phyloP scores from a whole-genome alignment of 2,888 invertebrate species.

The Rutpela maculata region DNA sequence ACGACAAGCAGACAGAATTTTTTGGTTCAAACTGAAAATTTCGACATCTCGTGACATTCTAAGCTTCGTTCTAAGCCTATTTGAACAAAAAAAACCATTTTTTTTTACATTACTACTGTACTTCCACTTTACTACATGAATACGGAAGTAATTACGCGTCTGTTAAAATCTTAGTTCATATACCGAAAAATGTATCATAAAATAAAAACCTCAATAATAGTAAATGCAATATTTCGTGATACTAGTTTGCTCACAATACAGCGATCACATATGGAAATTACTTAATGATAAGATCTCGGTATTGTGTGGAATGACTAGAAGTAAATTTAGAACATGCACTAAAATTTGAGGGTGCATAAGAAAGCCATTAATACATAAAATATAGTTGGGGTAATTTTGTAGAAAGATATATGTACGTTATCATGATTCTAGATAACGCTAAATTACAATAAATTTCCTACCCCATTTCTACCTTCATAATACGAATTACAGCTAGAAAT shows the following conservation, averaged over 20 bases:
- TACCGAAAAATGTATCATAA: not conserved
- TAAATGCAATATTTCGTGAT: not conserved
- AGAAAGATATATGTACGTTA: not conserved
- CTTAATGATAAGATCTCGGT: slow-evolving; percentile 22
- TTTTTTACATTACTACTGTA: too few relatives aligned
- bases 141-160: too few relatives aligned
- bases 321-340: slow-evolving; percentile 25
- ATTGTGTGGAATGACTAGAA: not conserved
- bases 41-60: too few relatives aligned
- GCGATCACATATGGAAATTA: not conserved
- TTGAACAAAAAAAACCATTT: too few relatives aligned
- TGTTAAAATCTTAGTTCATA: too few relatives aligned
- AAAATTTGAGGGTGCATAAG: slow-evolving; percentile 28
- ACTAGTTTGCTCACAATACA: not conserved
- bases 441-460: slow-evolving; percentile 5
- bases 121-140: too few relatives aligned
- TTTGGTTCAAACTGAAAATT: too few relatives aligned
- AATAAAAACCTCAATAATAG: not conserved
- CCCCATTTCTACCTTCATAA: not conserved
- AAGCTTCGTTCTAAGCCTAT: too few relatives aligned
- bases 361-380: slow-evolving; percentile 26
- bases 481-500: not conserved
- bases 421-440: not conserved
- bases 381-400: slow-evolving; percentile 14
- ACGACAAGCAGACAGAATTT: too few relatives aligned